A percentile compares a stretch with the other conserved stretches of the same genome.
phyloP scores from a whole-genome alignment of 37 sponge, comb jelly and placozoan genomes.

The Sycon ciliatum region DNA sequence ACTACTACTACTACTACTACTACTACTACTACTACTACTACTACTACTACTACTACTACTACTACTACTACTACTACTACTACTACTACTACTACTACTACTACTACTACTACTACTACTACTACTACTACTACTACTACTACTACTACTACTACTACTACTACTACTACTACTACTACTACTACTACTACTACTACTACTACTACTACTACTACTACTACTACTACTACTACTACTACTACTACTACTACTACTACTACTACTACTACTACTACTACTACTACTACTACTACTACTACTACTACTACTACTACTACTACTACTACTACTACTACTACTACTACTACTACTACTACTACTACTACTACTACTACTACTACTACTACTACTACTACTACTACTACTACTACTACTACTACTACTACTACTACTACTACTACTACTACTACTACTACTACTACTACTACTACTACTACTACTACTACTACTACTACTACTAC shows the following conservation, averaged over 20 bases:
- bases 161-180: slow-evolving; percentile 8
- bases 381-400: slow-evolving; percentile 6
- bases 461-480: slow-evolving; percentile 8
- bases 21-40: slow-evolving; percentile 6
- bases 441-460: slow-evolving; percentile 6
- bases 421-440: slow-evolving; percentile 8
- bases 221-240: slow-evolving; percentile 8
- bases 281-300: slow-evolving; percentile 8
- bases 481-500: slow-evolving; percentile 8
- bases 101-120: slow-evolving; percentile 8
- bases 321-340: slow-evolving; percentile 6
- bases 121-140: slow-evolving; percentile 8
- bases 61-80: slow-evolving; percentile 8
- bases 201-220: slow-evolving; percentile 6
- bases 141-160: slow-evolving; percentile 6
- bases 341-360: slow-evolving; percentile 8
- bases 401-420: slow-evolving; percentile 8
- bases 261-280: slow-evolving; percentile 6
- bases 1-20: slow-evolving; percentile 8
- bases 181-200: slow-evolving; percentile 8
- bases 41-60: slow-evolving; percentile 8
- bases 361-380: slow-evolving; percentile 8
- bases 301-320: slow-evolving; percentile 8
- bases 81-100: slow-evolving; percentile 6
- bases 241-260: slow-evolving; percentile 8